These are phyloP conservation scores for Hylia prasina DNA, from an alignment of 2,113 vertebrate genomes.

Conservation along the genomic window DNA sequence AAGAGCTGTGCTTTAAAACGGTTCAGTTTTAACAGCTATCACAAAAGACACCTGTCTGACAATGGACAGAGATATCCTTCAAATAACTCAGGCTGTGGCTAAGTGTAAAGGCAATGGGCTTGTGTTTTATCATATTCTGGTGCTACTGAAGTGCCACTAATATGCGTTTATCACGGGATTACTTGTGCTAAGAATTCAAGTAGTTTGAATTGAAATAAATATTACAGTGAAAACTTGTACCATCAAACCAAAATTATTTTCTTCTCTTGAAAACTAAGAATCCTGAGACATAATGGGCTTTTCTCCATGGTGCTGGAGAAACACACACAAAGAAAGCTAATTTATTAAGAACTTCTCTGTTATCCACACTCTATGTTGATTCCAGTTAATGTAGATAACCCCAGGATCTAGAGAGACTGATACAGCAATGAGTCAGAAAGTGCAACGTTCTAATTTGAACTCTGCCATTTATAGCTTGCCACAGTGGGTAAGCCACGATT, in stretches of 20 bases:
- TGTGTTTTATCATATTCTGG: neutral
- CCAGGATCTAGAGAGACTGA: neutral
- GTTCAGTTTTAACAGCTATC: neutral
- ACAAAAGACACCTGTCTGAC: neutral
- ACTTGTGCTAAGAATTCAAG: neutral
- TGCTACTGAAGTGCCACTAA: neutral
- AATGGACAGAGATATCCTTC: neutral
- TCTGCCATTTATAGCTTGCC: neutral
- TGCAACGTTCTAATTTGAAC: neutral
- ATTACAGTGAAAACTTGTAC: neutral
- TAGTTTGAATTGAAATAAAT: neutral
- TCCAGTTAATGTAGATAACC: neutral
- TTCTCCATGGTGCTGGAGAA: neutral
- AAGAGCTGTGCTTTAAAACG: neutral
- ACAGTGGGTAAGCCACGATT: neutral
- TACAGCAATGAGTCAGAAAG: neutral
- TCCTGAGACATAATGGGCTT: rapidly evolving
- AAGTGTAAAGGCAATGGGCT: neutral
- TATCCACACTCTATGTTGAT: neutral
- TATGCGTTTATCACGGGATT: neutral
- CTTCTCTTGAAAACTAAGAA: neutral
- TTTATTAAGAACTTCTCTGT: neutral
- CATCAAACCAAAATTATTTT: neutral
- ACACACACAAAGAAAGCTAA: neutral
- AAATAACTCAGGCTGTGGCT: neutral